Conservation (phyloP, 2,888 invertebrate genomes). For the Folsomia manolachei region DNA sequence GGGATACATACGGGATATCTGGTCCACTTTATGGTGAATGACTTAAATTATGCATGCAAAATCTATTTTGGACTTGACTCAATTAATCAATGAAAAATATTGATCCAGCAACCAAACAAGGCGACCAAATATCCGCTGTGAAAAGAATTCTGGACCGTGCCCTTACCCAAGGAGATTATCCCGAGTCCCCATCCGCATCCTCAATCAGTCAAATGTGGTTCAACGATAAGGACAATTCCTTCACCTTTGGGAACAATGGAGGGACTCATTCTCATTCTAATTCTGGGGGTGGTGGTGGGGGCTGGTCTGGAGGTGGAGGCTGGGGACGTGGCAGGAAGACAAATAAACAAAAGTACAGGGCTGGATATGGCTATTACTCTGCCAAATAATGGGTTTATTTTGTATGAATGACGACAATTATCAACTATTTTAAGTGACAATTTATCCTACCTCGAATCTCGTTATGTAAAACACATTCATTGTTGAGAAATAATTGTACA, state of each 20-base stretch:
- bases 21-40: conserved; percentile 35
- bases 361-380: neutral
- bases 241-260: neutral
- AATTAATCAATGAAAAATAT: neutral
- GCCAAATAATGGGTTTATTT: too few relatives aligned
- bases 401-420: too few relatives aligned
- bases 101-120: conserved; percentile 27
- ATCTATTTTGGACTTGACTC: neutral
- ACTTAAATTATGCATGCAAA: neutral
- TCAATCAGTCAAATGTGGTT: neutral
- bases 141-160: conserved; percentile 35
- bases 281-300: neutral
- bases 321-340: neutral
- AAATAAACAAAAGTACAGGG: neutral
- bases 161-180: neutral
- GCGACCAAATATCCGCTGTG: conserved; percentile 33
- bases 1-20: conserved; percentile 33
- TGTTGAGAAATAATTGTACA: too few relatives aligned
- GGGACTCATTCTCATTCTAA: neutral
- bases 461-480: too few relatives aligned
- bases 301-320: neutral
- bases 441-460: too few relatives aligned
- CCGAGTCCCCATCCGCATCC: neutral
- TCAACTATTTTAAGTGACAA: too few relatives aligned
- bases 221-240: neutral